phyloP scores from a whole-genome alignment of 2,797 vertebrate species.

The Percopsis omiscomaycus region DNA sequence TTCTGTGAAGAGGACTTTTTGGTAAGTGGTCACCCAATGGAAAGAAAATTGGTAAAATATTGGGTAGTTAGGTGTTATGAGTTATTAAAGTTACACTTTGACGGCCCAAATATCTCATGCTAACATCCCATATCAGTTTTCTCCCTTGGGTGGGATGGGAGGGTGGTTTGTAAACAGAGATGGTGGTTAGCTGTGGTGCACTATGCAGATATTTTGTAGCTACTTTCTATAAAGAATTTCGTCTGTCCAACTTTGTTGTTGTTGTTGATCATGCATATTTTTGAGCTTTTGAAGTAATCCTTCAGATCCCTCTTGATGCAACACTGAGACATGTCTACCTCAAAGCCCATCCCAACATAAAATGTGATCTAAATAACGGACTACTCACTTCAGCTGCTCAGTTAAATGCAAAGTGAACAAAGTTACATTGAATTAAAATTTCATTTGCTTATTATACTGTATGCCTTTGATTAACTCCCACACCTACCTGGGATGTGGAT shows the following conservation, averaged over 20 bases:
- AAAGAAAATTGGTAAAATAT: not conserved
- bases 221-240: not conserved
- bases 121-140: conserved; percentile 39
- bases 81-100: conserved; percentile 28
- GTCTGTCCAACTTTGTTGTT: no score
- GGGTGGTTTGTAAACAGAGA: conserved; percentile 52
- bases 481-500: not conserved
- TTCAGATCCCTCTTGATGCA: conserved; percentile 8
- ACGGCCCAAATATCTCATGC: conserved; percentile 30
- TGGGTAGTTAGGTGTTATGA: not conserved
- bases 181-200: conserved; percentile 36
- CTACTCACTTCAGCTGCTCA: conserved; percentile 24
- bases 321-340: conserved; percentile 25
- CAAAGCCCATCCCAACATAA: conserved; percentile 8
- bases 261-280: not conserved
- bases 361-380: conserved; percentile 23
- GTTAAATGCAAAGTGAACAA: conserved; percentile 27
- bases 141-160: conserved; percentile 34
- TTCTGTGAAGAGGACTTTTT: conserved; percentile 98
- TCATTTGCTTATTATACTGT: conserved; percentile 5
- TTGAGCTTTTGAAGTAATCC: not conserved
- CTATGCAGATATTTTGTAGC: not conserved
- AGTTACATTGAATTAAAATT: conserved; percentile 31
- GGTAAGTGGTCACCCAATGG: conserved; percentile 75
- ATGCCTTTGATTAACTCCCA: conserved; percentile 21